Base-by-base conservation (phyloP, 2,888 invertebrate species). In the Leucozona laternaria region DNA sequence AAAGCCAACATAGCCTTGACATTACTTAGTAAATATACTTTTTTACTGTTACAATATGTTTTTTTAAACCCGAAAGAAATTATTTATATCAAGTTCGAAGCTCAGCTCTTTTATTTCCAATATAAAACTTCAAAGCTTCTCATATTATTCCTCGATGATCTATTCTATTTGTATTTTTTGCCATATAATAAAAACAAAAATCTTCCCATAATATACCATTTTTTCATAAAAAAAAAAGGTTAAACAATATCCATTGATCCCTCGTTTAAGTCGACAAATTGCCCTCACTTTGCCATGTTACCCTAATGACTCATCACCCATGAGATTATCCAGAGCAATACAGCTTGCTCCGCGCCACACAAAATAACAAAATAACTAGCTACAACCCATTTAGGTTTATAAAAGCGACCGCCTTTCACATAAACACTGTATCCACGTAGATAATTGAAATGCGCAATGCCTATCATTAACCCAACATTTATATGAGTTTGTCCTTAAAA, bases 401-500 rank as follows among this genome's bases (percentile, higher is more conserved):
- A 75, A 84, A 84, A 75, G 83, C 79, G 73, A 84, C 79, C 83
- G 83, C 79, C 79, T 84, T 79, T 79, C 79, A 79, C 79, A 84
- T 84, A 84, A 84, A 84, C 83, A 83, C 83, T 84, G 75, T 64
- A 79, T 84, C 75, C 83, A 84, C 83, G 83, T 84, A 84, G 62
- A 84, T 84, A 84, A 84, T 84, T 84, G 83, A 79, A 84, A 84
- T 79, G 83, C 83, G 70, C 83, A 84, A 84, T 84, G 79, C 62
- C 83, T 84, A 84, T 84, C 68, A 84, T 84, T 84, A 84, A 70
- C 70, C 75, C 55, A 75, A 70, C 79, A 75, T 84, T 60, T 60
- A 71, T 75, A 84, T 71, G 83, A 84, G 79, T 79, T 84, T 84
- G 79, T 79, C 79, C 83, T 79, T 79, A 84, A 76, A 84, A 84